phyloP scores from a whole-genome alignment of 2,888 invertebrate genomes.

The Tetragnatha montana region DNA sequence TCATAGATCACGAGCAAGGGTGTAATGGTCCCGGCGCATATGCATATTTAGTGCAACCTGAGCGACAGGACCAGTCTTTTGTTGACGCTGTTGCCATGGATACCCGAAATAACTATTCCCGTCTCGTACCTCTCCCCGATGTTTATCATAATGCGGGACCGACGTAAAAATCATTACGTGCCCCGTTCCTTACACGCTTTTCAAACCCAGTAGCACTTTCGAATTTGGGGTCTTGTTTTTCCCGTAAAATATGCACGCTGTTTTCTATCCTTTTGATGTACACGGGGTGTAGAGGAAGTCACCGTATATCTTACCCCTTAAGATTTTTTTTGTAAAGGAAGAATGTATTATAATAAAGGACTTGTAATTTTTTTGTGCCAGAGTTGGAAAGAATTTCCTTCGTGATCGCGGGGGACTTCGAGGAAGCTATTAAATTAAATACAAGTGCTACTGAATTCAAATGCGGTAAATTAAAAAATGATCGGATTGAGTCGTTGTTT shows the following conservation, averaged over 20 bases:
- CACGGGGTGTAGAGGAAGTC: not conserved
- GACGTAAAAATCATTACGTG: slow-evolving; percentile 57
- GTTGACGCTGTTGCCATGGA: slow-evolving; percentile 47
- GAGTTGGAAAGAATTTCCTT: too few species aligned
- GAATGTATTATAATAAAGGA: too few species aligned
- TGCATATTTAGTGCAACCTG: not conserved
- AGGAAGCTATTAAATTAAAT: not conserved
- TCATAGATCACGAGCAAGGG: not conserved
- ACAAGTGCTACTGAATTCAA: not conserved
- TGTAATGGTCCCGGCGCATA: not conserved
- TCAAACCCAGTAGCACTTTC: slow-evolving; percentile 37
- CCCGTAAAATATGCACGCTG: not conserved
- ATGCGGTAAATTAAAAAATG: not conserved
- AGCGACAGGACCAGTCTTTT: slow-evolving; percentile 22
- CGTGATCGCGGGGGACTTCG: not conserved
- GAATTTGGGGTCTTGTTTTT: not conserved
- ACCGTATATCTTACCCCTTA: too few species aligned
- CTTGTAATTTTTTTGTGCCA: too few species aligned
- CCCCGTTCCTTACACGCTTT: slow-evolving; percentile 18
- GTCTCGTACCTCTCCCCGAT: slow-evolving; percentile 40
- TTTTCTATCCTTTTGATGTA: not conserved
- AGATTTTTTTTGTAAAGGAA: too few species aligned
- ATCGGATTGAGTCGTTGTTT: not conserved
- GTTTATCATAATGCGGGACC: slow-evolving; percentile 23
- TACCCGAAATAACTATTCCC: slow-evolving; percentile 50